phyloP scores from a whole-genome alignment of 2,113 vertebrate genomes.

The Nansenia antarctica region DNA sequence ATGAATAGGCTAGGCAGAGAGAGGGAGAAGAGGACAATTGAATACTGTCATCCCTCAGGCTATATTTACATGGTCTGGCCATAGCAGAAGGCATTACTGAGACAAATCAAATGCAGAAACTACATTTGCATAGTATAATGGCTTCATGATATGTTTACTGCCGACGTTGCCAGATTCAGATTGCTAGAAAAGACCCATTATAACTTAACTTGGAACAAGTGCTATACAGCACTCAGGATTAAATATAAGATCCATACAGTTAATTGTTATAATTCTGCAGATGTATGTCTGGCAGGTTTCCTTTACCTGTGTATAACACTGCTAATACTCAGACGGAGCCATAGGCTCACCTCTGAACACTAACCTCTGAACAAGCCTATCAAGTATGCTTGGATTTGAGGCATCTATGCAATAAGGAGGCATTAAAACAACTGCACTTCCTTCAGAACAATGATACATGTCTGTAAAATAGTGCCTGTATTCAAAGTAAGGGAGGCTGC shows the following conservation, averaged over 20 bases:
- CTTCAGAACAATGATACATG: not conserved
- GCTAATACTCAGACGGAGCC: too few relatives aligned
- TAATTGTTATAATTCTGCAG: not conserved
- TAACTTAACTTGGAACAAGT: slow-evolving; percentile 28
- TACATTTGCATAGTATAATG: slow-evolving; percentile 17
- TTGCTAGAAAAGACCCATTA: slow-evolving; percentile 16
- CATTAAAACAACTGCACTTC: not conserved
- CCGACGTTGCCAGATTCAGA: slow-evolving; percentile 21
- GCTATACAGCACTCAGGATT: not conserved
- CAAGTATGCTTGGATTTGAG: not conserved
- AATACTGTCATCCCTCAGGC: too few relatives aligned
- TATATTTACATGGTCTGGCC: too few relatives aligned
- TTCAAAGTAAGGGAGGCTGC: not conserved
- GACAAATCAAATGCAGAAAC: slow-evolving; percentile 10
- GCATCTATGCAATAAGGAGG: not conserved
- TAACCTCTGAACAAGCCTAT: too few relatives aligned
- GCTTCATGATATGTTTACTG: not conserved
- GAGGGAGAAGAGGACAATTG: too few relatives aligned
- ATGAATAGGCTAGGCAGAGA: not conserved
- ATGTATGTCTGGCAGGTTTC: not conserved
- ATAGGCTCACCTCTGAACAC: too few relatives aligned
- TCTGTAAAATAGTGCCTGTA: not conserved
- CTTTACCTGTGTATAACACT: not conserved
- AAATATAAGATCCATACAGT: not conserved
- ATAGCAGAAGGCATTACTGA: not conserved